Evolutionary conservation across 2,888 invertebrate species (phyloP).

Genomic region (Nasonovia ribisnigri): DNA sequence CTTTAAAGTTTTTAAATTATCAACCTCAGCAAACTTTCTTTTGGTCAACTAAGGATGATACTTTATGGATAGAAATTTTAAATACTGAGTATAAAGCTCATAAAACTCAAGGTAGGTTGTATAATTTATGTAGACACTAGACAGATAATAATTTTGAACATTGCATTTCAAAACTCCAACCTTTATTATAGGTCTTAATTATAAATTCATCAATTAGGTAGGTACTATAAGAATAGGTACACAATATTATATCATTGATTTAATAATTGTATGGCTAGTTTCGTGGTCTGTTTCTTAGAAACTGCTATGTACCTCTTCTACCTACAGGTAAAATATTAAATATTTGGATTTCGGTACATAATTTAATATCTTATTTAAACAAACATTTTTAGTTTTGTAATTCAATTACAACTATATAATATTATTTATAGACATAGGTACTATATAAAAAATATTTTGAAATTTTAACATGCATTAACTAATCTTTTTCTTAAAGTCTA

Average conservation of each 20-base stretch:
- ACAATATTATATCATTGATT: background rate
- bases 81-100: slow-evolving; percentile 42
- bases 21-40: background rate
- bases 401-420: background rate
- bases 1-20: slow-evolving; percentile 17
- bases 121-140: background rate
- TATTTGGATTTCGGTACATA: background rate
- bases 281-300: background rate
- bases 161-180: background rate
- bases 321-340: background rate
- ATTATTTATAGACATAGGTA: background rate
- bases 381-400: background rate
- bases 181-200: background rate
- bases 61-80: slow-evolving; percentile 42
- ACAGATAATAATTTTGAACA: background rate
- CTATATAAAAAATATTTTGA: background rate
- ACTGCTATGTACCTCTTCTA: background rate
- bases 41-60: slow-evolving; percentile 46
- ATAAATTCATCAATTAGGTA: background rate
- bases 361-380: background rate
- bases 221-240: background rate
- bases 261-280: background rate
- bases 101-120: slow-evolving; percentile 36
- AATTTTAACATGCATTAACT: background rate
- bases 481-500: background rate